These are phyloP conservation scores for Adelosebastes latens DNA, from an alignment of 2,797 vertebrate genomes.

Conservation along the genomic window DNA sequence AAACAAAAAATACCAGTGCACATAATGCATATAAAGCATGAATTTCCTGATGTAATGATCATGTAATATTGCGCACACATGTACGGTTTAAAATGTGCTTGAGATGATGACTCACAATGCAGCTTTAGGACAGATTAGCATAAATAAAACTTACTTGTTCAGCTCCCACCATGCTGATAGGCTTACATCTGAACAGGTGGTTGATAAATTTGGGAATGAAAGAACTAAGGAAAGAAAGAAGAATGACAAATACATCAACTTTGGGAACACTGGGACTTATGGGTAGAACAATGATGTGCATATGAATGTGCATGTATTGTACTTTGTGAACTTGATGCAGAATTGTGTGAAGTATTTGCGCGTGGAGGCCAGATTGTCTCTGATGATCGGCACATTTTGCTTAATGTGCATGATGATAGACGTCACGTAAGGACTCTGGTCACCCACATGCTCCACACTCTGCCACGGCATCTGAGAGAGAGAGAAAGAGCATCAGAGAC, in stretches of 20 bases:
- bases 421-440: slow-evolving; percentile 99
- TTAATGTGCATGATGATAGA: slow-evolving; percentile 99
- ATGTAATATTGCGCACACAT: background rate
- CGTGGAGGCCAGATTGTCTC: slow-evolving; percentile 96
- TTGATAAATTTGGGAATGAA: slow-evolving; percentile 99
- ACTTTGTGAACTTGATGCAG: slow-evolving; percentile 99
- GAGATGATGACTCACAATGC: background rate
- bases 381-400: slow-evolving; percentile 97
- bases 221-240: slow-evolving; percentile 82
- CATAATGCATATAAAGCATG: background rate
- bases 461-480: slow-evolving; percentile 97
- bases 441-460: slow-evolving; percentile 97
- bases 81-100: background rate
- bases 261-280: background rate
- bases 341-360: slow-evolving; percentile 99
- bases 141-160: slow-evolving; percentile 89
- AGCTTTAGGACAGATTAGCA: background rate
- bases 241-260: slow-evolving; percentile 14
- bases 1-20: background rate
- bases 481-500: background rate
- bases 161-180: slow-evolving; percentile 98
- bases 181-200: slow-evolving; percentile 98
- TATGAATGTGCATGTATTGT: slow-evolving; percentile 7
- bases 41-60: background rate
- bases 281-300: background rate